These are phyloP conservation scores for Eilema depressum DNA, from an alignment of 2,888 invertebrate genomes.

Conservation along the genomic window DNA sequence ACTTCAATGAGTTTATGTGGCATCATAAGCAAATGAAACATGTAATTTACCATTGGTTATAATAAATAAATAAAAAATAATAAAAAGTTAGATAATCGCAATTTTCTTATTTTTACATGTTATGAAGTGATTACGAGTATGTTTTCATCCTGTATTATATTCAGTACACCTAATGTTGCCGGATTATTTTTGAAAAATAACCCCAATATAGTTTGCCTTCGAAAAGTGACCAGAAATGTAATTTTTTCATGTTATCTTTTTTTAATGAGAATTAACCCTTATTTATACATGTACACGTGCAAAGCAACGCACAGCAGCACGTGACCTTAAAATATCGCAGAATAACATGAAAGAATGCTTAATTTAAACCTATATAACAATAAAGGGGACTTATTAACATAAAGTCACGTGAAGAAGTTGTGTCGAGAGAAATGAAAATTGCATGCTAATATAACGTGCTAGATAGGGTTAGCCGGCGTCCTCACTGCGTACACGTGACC, in stretches of 20 bases:
- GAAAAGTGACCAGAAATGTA: not conserved
- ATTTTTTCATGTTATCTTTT: too few relatives aligned
- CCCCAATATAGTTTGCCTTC: not conserved
- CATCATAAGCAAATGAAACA: too few relatives aligned
- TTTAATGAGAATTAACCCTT: conserved; percentile 14
- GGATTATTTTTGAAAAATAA: not conserved
- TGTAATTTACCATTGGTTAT: too few relatives aligned
- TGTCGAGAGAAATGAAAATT: conserved; percentile 37
- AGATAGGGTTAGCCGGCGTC: conserved; percentile 21
- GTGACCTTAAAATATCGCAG: conserved; percentile 31
- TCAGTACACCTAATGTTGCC: too few relatives aligned
- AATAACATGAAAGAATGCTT: conserved; percentile 21
- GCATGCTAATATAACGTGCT: conserved; percentile 24
- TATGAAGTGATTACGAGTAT: not conserved
- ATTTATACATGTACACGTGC: conserved; percentile 21
- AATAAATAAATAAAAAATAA: too few relatives aligned
- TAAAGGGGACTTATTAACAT: conserved; percentile 44
- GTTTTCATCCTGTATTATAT: too few relatives aligned
- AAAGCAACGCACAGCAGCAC: conserved; percentile 31
- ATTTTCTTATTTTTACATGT: not conserved
- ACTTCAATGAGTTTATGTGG: too few relatives aligned
- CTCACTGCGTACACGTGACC: conserved; percentile 25
- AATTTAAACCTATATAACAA: conserved; percentile 27
- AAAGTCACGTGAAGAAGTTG: conserved; percentile 51
- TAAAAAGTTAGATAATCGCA: too few relatives aligned